Conservation (phyloP, 2,113 vertebrate species). For the Diadophis punctatus region DNA sequence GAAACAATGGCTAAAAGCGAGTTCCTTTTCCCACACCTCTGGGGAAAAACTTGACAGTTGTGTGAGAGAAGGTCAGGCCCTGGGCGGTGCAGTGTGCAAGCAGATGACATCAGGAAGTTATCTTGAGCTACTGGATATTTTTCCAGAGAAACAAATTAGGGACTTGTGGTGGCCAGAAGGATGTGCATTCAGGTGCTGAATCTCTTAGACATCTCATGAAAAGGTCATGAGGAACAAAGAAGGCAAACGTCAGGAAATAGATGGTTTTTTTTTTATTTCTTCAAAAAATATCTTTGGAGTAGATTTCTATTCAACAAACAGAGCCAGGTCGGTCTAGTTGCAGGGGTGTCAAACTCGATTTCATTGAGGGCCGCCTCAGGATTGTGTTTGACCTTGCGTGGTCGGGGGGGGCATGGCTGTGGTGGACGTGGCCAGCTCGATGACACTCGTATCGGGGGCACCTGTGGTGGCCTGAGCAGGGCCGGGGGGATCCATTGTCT, state of each 20-base stretch:
- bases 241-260: background rate
- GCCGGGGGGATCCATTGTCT: too few species aligned
- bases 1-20: background rate
- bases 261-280: background rate
- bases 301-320: background rate
- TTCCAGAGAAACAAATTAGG: background rate
- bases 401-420: too few species aligned
- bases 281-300: background rate
- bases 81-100: background rate
- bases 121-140: background rate
- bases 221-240: background rate
- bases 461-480: too few species aligned
- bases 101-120: background rate
- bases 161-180: background rate
- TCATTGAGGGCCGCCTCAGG: too few species aligned
- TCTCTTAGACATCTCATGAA: background rate
- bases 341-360: too few species aligned
- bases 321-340: too few species aligned
- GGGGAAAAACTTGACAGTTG: background rate
- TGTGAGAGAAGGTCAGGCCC: background rate
- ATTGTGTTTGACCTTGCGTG: too few species aligned
- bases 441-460: accelerated
- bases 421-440: too few species aligned
- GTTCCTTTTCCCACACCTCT: background rate
- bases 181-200: background rate